phyloP scores from a whole-genome alignment of 1,140 invertebrate genomes.

The Penaeus vannamei region DNA sequence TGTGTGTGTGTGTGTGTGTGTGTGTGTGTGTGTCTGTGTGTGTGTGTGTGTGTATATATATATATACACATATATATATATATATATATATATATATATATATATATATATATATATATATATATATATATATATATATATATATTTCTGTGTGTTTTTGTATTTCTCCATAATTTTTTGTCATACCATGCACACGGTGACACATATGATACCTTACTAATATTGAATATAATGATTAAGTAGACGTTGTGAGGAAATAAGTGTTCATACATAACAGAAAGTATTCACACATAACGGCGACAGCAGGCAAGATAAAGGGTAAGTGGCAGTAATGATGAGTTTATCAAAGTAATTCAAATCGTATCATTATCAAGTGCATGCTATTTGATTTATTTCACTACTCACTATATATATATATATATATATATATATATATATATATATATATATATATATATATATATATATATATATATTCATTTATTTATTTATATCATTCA shows the following conservation, averaged over 20 bases:
- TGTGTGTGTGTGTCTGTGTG: not conserved
- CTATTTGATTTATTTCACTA: too few relatives aligned
- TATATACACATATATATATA: conserved; percentile 12
- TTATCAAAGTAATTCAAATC: not conserved
- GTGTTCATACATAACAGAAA: too few relatives aligned
- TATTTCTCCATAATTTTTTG: not conserved
- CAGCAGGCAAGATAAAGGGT: too few relatives aligned
- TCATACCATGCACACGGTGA: not conserved
- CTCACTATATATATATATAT: conserved; percentile 30
- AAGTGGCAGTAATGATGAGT: too few relatives aligned
- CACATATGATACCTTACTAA: too few relatives aligned
- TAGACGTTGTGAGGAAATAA: too few relatives aligned
- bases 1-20: not conserved
- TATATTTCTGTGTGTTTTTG: not conserved
- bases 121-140: not conserved
- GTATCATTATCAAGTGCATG: not conserved
- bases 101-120: not conserved
- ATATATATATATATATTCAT: conserved; percentile 25
- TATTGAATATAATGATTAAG: too few relatives aligned
- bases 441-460: conserved; percentile 38
- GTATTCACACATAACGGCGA: too few relatives aligned
- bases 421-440: conserved; percentile 28
- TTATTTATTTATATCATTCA: not conserved
- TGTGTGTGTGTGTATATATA: not conserved
- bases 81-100: conserved; percentile 10